Percentiles rank a stretch among this genome's conserved stretches.
These are phyloP conservation scores for Physella acuta DNA, from an alignment of 1,140 invertebrate genomes.

Conservation along the genomic window DNA sequence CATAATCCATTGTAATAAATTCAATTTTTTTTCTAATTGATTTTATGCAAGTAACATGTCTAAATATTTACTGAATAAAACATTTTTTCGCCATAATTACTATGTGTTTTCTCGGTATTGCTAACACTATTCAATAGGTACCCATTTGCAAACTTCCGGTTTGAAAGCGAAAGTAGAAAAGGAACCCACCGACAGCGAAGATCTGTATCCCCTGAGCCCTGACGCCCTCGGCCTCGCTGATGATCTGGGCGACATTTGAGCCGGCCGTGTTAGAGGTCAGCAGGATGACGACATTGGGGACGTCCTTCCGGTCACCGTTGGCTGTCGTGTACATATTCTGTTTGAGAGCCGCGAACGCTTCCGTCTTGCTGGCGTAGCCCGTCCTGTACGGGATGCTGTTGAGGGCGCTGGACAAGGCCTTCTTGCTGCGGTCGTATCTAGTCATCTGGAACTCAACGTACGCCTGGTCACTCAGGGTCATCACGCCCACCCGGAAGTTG, in stretches of 20 bases:
- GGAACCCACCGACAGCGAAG: conserved; percentile 10
- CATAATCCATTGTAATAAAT: too few relatives aligned
- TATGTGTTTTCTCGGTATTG: too few relatives aligned
- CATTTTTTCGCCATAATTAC: too few relatives aligned
- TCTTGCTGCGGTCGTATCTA: conserved; percentile 18
- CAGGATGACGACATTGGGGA: conserved; percentile 42
- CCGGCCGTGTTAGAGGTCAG: conserved; percentile 34
- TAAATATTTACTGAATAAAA: too few relatives aligned
- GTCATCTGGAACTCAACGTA: conserved; percentile 31
- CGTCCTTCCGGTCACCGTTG: conserved; percentile 38
- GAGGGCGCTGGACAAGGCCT: conserved; percentile 29
- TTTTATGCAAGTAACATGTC: too few relatives aligned
- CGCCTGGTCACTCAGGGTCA: conserved; percentile 28
- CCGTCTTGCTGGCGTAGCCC: conserved; percentile 33
- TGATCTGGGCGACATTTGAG: neutral
- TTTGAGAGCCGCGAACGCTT: conserved; percentile 28
- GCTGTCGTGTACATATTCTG: conserved; percentile 28
- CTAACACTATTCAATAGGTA: too few relatives aligned
- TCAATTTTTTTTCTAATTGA: too few relatives aligned
- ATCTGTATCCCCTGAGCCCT: conserved; percentile 10
- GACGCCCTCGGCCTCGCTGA: neutral
- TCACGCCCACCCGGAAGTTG: conserved; percentile 35
- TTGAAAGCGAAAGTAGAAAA: neutral
- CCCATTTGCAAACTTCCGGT: too few relatives aligned
- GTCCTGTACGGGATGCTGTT: conserved; percentile 32